Conservation (phyloP, 2,797 vertebrate species). For the Chromis chromis region DNA sequence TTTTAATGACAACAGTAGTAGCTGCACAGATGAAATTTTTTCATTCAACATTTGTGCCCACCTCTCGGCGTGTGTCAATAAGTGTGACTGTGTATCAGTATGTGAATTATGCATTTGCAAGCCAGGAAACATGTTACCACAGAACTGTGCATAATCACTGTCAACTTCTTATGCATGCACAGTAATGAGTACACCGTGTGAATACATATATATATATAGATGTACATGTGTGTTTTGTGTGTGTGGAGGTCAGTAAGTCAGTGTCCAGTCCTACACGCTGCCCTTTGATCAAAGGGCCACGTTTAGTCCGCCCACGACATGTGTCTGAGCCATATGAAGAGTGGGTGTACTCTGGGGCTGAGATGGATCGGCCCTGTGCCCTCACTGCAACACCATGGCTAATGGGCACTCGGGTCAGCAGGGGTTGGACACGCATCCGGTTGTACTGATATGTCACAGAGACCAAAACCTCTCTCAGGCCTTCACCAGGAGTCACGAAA, state of each 20-base stretch:
- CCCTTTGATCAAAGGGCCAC: constrained; percentile 74
- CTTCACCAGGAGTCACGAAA: constrained; percentile 33
- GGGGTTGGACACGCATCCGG: constrained; percentile 50
- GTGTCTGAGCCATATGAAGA: constrained; percentile 73
- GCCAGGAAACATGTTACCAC: background rate
- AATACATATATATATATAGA: background rate
- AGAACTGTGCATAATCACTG: background rate
- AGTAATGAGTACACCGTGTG: constrained; percentile 28
- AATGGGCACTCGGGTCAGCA: constrained; percentile 69
- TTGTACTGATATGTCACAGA: constrained; percentile 43
- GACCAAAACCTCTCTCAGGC: constrained; percentile 31
- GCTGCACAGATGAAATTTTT: constrained; percentile 32
- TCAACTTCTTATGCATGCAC: constrained; percentile 12
- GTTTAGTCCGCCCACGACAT: constrained; percentile 71
- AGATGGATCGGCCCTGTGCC: constrained; percentile 65
- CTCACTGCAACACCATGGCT: constrained; percentile 56
- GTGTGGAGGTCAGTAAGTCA: constrained; percentile 64
- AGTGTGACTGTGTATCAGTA: constrained; percentile 6
- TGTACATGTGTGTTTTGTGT: constrained; percentile 16
- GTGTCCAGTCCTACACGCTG: constrained; percentile 65
- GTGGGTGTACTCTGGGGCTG: constrained; percentile 63
- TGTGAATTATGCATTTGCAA: background rate
- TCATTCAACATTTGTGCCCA: constrained; percentile 18
- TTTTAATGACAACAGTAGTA: constrained; percentile 52
- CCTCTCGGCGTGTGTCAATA: background rate